Base-by-base conservation (phyloP, 2,888 invertebrate species). In the Ceriagrion tenellum region DNA sequence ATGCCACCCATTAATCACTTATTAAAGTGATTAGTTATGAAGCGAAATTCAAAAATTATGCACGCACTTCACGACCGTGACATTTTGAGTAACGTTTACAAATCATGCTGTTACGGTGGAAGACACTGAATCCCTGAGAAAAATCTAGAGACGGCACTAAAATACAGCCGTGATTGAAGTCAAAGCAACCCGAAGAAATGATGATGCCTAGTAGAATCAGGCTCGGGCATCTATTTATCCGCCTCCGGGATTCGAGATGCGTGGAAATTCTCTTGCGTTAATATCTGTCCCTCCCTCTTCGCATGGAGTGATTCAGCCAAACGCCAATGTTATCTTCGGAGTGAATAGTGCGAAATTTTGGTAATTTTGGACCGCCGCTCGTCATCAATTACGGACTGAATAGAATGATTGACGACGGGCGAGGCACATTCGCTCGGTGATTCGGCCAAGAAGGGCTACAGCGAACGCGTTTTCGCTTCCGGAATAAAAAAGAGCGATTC, bases 401-500 rank as follows among this genome's bases (percentile, higher is more conserved):
- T 81, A 16, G 35, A 16, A 81, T 81, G 81, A 81, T 81, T 81
- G 81, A 81, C 81, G 81, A 81, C 30, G 81, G 81, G 35, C 16
- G 35, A 18, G 0, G 81, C 35, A 35, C 23, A n/a, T 69, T 26
- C 26, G 26, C 23, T 69, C 8, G 6, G 35, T 59, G 23, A 56
- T 30, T 63, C 13, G 59, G 59, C 16, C 40, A 69, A 40, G 93
- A 40, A 47, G 20, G 91, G 59, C 26, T 63, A 40, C 40, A 47
- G 47, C 20, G n/a, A 16, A 59, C 63, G 74, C 26, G 63, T 93
- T 93, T 91, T 55, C 26, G 55, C 55, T 55, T 26, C 89, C n/a
- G 69, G 74, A 69, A 47, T 47, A 47, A 47, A 93, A 93, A 69
- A 56, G 74, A 93, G 56, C 93, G 93, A 93, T 93, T 47, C 56